Conservation (phyloP, 2,888 invertebrate genomes). For the Hesperia comma region DNA sequence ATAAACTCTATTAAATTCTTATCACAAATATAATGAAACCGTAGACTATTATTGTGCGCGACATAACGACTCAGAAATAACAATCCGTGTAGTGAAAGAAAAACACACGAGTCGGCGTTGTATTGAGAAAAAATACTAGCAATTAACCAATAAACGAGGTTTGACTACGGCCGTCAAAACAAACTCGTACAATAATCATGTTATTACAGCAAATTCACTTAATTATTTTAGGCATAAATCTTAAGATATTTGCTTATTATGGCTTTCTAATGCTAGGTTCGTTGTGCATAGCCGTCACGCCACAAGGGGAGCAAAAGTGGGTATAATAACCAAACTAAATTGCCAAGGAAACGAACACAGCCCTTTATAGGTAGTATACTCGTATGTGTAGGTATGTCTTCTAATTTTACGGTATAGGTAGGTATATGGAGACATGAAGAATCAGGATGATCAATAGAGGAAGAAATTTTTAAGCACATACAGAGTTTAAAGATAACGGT, state of each 20-base stretch:
- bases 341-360: constrained; percentile 54
- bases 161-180: constrained; percentile 48
- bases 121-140: constrained; percentile 19
- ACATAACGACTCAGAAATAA: constrained; percentile 22
- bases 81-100: constrained; percentile 8
- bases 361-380: constrained; percentile 42
- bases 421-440: no score
- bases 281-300: constrained; percentile 65
- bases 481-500: no score
- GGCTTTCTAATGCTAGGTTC: constrained; percentile 69
- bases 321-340: constrained; percentile 53
- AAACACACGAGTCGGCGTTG: constrained; percentile 10
- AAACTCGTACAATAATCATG: constrained; percentile 53
- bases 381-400: not conserved
- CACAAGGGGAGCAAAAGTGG: constrained; percentile 51
- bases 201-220: constrained; percentile 59
- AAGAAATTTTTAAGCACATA: no score
- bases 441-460: no score
- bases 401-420: no score
- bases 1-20: constrained; percentile 13
- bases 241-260: constrained; percentile 71
- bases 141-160: constrained; percentile 32
- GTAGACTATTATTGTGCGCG: constrained; percentile 14
- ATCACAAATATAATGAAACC: constrained; percentile 19
- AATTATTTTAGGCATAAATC: constrained; percentile 75